These are phyloP conservation scores for Spisula solida DNA, from an alignment of 2,888 invertebrate genomes.

Conservation along the genomic window DNA sequence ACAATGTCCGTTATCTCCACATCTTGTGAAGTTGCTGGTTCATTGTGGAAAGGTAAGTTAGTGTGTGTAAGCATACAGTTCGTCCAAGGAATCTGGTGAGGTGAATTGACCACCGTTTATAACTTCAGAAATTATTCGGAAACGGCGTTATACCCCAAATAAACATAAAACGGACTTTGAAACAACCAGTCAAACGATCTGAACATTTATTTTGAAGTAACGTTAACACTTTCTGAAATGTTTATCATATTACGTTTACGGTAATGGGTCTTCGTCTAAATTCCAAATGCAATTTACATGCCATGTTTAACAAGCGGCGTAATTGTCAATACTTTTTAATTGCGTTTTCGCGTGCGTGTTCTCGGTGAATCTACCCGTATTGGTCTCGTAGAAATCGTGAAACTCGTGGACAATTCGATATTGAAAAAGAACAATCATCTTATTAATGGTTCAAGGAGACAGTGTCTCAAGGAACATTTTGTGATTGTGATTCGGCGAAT, in stretches of 20 bases:
- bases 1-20: too few species aligned
- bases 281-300: not conserved
- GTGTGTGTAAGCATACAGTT: too few species aligned
- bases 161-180: too few species aligned
- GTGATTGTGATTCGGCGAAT: not conserved
- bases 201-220: too few species aligned
- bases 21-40: too few species aligned
- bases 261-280: not conserved
- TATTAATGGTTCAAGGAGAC: constrained; percentile 27
- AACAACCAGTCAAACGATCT: too few species aligned
- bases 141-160: too few species aligned
- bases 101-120: too few species aligned
- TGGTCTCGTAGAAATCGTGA: not conserved
- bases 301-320: not conserved
- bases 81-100: too few species aligned
- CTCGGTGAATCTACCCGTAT: not conserved
- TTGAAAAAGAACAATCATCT: constrained; percentile 33
- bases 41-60: too few species aligned
- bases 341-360: constrained; percentile 51
- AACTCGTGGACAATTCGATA: not conserved
- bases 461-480: not conserved
- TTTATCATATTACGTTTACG: not conserved
- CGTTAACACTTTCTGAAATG: too few species aligned
- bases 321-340: constrained; percentile 50
- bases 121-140: too few species aligned